Percentiles rank a stretch among this genome's conserved stretches.
Conservation (phyloP, 2,888 invertebrate genomes). For the Rhamnusium bicolor region DNA sequence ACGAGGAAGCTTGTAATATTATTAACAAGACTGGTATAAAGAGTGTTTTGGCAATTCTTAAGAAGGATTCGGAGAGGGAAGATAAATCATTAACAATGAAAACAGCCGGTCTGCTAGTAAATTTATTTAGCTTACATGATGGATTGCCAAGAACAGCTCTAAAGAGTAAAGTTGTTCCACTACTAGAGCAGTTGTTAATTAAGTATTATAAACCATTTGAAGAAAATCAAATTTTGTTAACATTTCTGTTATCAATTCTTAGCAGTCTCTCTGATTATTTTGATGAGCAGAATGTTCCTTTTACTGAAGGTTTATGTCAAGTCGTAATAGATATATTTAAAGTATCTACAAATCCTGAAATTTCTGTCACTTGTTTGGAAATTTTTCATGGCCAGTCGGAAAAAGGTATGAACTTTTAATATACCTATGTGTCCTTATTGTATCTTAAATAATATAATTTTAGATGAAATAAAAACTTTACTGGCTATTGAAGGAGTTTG, state of each 20-base stretch:
- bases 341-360: conserved; percentile 79
- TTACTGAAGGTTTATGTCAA: conserved; percentile 63
- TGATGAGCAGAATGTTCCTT: conserved; percentile 71
- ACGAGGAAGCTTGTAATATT: conserved; percentile 79
- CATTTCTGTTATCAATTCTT: conserved; percentile 75
- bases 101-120: conserved; percentile 84
- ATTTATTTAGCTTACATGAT: conserved; percentile 84
- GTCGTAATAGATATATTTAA: conserved; percentile 77
- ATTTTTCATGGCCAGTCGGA: conserved; percentile 84
- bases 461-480: conserved; percentile 84
- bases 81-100: conserved; percentile 71
- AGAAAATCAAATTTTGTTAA: conserved; percentile 74
- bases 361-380: conserved; percentile 84
- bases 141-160: conserved; percentile 77
- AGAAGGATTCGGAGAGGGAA: conserved; percentile 52
- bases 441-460: conserved; percentile 51
- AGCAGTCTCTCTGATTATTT: conserved; percentile 78
- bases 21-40: conserved; percentile 64
- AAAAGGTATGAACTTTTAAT: conserved; percentile 74
- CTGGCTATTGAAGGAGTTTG: conserved; percentile 85
- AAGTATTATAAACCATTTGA: conserved; percentile 71
- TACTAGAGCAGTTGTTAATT: conserved; percentile 73
- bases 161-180: conserved; percentile 73
- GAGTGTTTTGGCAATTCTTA: conserved; percentile 60
- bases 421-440: neutral